Evolutionary conservation across 2,113 vertebrate genomes (phyloP).

Genomic region (Odocoileus virginianus): DNA sequence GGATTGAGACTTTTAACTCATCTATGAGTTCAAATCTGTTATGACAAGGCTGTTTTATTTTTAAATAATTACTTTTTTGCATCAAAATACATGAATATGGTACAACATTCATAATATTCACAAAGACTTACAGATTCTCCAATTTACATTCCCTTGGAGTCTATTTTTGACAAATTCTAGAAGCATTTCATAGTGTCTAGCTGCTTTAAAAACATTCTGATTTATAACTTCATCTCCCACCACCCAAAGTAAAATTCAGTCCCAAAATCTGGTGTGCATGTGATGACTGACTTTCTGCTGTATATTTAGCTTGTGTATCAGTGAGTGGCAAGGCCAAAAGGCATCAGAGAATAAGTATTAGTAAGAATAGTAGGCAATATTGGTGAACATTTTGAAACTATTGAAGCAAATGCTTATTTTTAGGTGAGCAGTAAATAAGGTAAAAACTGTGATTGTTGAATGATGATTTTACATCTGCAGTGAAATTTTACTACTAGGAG

Average conservation of each 20-base stretch:
- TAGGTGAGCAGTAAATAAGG: not conserved
- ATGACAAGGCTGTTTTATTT: conserved; percentile 50
- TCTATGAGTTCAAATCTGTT: not conserved
- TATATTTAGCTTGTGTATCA: not conserved
- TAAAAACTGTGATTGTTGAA: not conserved
- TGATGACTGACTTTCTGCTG: not conserved
- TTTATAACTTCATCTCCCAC: conserved; percentile 37
- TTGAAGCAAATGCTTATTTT: not conserved
- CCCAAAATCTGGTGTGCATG: not conserved
- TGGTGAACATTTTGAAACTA: not conserved
- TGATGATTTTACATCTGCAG: not conserved
- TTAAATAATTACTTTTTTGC: conserved; percentile 60
- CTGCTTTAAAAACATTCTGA: conserved; percentile 31
- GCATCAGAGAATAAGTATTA: not conserved
- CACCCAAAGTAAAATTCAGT: conserved; percentile 3
- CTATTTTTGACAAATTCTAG: conserved; percentile 47
- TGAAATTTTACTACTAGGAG: not conserved
- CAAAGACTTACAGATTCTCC: not conserved
- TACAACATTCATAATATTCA: not conserved
- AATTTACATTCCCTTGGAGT: conserved; percentile 64
- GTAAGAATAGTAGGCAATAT: not conserved
- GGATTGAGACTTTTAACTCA: conserved; percentile 37
- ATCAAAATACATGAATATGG: not conserved
- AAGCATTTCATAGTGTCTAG: not conserved
- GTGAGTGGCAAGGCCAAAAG: not conserved